phyloP scores from a whole-genome alignment of 2,797 vertebrate genomes.

The Microctenopoma lineatum region DNA sequence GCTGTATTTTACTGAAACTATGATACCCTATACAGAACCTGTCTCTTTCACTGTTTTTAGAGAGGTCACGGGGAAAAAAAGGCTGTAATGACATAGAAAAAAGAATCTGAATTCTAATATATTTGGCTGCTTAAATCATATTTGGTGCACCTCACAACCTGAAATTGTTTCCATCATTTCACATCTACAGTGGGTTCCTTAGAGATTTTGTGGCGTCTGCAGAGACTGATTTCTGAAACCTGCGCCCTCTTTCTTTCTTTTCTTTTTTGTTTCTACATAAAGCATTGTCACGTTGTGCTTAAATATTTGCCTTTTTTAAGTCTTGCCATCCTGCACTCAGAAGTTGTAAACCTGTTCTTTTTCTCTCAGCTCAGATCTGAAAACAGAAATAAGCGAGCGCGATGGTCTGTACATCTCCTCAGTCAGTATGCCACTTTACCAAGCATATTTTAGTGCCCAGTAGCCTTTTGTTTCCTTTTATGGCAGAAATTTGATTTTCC shows the following conservation, averaged over 20 bases:
- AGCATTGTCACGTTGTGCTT: slow-evolving; percentile 50
- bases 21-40: slow-evolving; percentile 8
- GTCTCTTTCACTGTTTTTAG: slow-evolving; percentile 32
- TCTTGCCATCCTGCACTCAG: slow-evolving; percentile 11
- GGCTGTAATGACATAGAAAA: slow-evolving; percentile 10
- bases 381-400: slow-evolving; percentile 11
- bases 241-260: slow-evolving; percentile 7
- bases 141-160: slow-evolving; percentile 17
- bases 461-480: slow-evolving; percentile 45
- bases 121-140: slow-evolving; percentile 13
- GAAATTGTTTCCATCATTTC: slow-evolving; percentile 27
- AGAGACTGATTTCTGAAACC: slow-evolving; percentile 21
- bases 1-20: slow-evolving; percentile 53
- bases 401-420: slow-evolving; percentile 11
- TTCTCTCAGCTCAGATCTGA: slow-evolving; percentile 24
- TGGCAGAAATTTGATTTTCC: slow-evolving; percentile 42
- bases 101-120: slow-evolving; percentile 4
- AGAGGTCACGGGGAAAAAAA: slow-evolving; percentile 30
- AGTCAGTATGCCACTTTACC: slow-evolving; percentile 22
- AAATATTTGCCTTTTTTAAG: slow-evolving; percentile 45
- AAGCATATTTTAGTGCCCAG: slow-evolving; percentile 23
- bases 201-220: slow-evolving; percentile 28
- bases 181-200: slow-evolving; percentile 19
- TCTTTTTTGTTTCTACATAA: slow-evolving; percentile 4
- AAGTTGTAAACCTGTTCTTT: slow-evolving; percentile 16